phyloP scores from a whole-genome alignment of 2,888 invertebrate genomes.

The Mesorhabditis sp. region DNA sequence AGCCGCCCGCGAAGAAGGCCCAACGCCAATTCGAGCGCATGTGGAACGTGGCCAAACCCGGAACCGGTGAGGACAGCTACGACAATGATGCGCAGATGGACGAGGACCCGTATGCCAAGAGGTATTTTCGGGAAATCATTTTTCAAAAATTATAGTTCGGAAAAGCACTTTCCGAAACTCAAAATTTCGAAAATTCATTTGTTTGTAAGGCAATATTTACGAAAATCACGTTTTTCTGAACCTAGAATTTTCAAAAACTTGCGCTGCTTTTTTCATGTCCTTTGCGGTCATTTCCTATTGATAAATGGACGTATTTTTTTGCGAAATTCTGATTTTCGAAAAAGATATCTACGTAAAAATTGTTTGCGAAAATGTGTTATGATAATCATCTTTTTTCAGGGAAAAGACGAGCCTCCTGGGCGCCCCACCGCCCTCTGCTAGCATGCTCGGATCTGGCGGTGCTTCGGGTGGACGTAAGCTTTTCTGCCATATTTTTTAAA shows the following conservation, averaged over 20 bases:
- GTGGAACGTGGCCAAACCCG: slow-evolving; percentile 46
- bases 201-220: no score
- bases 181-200: no score
- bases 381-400: not conserved
- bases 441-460: not conserved
- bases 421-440: slow-evolving; percentile 20
- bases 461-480: not conserved
- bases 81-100: slow-evolving; percentile 10
- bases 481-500: not conserved
- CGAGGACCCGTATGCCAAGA: slow-evolving; percentile 2
- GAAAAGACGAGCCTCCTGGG: slow-evolving; percentile 21
- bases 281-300: no score
- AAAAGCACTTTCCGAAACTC: no score
- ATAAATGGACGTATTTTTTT: no score
- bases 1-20: slow-evolving; percentile 55
- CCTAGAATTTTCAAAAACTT: no score
- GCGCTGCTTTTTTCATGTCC: no score
- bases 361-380: no score
- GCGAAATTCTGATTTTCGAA: no score
- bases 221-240: no score
- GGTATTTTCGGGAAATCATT: not conserved
- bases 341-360: no score
- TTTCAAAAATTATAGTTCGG: no score
- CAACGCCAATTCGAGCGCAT: slow-evolving; percentile 57
- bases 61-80: slow-evolving; percentile 13